phyloP scores from a whole-genome alignment of 37 sponge, comb jelly and placozoan genomes.

The Crambe crambe region DNA sequence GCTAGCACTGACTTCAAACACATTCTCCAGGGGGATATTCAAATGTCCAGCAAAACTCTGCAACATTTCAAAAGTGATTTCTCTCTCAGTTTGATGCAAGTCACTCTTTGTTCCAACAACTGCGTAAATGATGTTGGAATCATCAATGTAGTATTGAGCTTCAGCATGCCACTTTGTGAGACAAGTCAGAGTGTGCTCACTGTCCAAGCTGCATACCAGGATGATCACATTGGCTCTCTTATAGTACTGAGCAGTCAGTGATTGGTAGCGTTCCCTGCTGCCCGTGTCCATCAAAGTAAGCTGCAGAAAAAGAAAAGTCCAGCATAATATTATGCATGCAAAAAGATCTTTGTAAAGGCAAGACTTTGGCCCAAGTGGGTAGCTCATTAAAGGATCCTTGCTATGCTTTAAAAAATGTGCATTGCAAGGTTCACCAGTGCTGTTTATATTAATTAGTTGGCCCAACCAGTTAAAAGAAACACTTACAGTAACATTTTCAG shows the following conservation, averaged over 20 bases:
- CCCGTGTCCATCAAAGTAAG: conserved; percentile 60
- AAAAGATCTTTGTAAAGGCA: background rate
- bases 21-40: conserved; percentile 4
- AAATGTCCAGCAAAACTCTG: conserved; percentile 35
- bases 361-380: background rate
- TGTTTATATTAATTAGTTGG: too few relatives aligned
- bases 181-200: conserved; percentile 42
- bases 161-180: conserved; percentile 60
- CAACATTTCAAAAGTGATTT: conserved; percentile 32
- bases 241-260: conserved; percentile 68
- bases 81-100: conserved; percentile 32
- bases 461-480: too few relatives aligned
- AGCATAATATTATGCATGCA: too few relatives aligned
- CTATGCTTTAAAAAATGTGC: too few relatives aligned
- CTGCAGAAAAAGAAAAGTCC: too few relatives aligned
- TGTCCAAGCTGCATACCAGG: conserved; percentile 66
- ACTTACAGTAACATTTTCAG: too few relatives aligned
- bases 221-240: conserved; percentile 35
- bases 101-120: conserved; percentile 52
- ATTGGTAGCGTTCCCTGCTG: conserved; percentile 46
- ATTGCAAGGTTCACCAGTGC: too few relatives aligned
- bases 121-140: conserved; percentile 26
- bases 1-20: conserved; percentile 51
- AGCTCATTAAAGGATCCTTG: background rate
- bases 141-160: conserved; percentile 57